Percentiles rank a stretch among this genome's conserved stretches.
phyloP scores from a whole-genome alignment of 2,888 invertebrate species.

The Gastracanthus pulcherrimus region DNA sequence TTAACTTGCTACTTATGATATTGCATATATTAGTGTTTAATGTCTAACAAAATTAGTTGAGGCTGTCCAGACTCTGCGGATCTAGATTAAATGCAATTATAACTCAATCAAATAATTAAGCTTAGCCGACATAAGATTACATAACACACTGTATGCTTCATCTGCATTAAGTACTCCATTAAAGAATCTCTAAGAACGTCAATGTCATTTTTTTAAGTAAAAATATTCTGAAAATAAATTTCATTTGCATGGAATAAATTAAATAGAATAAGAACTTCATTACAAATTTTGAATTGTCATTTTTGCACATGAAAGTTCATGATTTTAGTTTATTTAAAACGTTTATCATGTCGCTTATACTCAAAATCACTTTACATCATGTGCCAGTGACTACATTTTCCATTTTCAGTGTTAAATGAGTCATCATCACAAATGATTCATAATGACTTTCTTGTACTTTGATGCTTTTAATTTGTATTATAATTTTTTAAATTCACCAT shows the following conservation, averaged over 20 bases:
- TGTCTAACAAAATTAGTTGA: conserved; percentile 32
- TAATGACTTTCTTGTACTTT: too few species aligned
- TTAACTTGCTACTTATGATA: conserved; percentile 28
- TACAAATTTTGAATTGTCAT: too few species aligned
- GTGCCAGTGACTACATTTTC: too few species aligned
- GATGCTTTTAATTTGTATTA: too few species aligned
- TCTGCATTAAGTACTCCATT: conserved; percentile 30
- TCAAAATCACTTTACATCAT: too few species aligned
- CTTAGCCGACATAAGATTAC: conserved; percentile 58
- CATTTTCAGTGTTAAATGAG: too few species aligned
- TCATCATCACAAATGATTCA: too few species aligned
- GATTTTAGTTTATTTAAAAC: too few species aligned
- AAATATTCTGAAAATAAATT: neutral
- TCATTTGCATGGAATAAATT: neutral
- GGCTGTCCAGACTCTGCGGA: conserved; percentile 15
- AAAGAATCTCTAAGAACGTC: conserved; percentile 2
- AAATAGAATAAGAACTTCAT: too few species aligned
- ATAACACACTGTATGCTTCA: conserved; percentile 52
- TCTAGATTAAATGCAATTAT: conserved; percentile 60
- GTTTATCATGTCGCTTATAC: too few species aligned
- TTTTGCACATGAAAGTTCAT: too few species aligned
- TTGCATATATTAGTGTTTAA: conserved; percentile 36
- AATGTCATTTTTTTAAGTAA: neutral
- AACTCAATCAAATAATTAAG: conserved; percentile 64
- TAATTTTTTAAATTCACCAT: too few species aligned